These are phyloP conservation scores for Diphyllodes magnificus DNA, from an alignment of 2,113 vertebrate species.

Conservation along the genomic window DNA sequence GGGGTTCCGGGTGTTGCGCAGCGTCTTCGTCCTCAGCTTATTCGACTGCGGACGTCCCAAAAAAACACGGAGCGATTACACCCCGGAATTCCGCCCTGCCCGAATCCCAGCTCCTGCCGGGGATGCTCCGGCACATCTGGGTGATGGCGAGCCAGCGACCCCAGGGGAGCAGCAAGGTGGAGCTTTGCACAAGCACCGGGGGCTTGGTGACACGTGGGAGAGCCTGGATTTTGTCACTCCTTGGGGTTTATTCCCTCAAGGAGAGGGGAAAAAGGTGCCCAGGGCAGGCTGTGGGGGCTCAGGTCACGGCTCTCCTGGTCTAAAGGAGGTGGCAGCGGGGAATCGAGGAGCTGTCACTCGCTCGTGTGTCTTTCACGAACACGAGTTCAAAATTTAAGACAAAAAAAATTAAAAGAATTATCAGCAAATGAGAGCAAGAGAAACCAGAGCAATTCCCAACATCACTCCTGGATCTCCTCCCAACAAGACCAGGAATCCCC, in stretches of 20 bases:
- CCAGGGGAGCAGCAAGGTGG: background rate
- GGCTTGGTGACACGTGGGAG: rapidly evolving
- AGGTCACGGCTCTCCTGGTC: rapidly evolving
- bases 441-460: background rate
- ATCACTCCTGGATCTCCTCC: background rate
- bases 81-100: background rate
- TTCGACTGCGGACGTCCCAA: conserved; percentile 75
- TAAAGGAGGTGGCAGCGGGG: background rate
- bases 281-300: background rate
- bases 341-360: background rate
- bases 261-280: background rate
- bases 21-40: conserved; percentile 93
- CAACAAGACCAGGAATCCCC: background rate
- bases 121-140: background rate
- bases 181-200: rapidly evolving
- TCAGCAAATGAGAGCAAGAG: background rate
- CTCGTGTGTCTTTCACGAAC: background rate
- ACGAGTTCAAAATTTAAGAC: rapidly evolving
- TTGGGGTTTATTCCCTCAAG: background rate
- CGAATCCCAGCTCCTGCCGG: background rate
- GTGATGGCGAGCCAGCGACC: rapidly evolving
- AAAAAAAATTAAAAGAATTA: too few relatives aligned
- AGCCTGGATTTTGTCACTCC: background rate
- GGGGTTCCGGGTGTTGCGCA: conserved; percentile 93
- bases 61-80: rapidly evolving